A percentile compares a stretch with the other conserved stretches of the same genome.
phyloP scores from a whole-genome alignment of 1,140 invertebrate species.

The Ditylenchus dipsaci region DNA sequence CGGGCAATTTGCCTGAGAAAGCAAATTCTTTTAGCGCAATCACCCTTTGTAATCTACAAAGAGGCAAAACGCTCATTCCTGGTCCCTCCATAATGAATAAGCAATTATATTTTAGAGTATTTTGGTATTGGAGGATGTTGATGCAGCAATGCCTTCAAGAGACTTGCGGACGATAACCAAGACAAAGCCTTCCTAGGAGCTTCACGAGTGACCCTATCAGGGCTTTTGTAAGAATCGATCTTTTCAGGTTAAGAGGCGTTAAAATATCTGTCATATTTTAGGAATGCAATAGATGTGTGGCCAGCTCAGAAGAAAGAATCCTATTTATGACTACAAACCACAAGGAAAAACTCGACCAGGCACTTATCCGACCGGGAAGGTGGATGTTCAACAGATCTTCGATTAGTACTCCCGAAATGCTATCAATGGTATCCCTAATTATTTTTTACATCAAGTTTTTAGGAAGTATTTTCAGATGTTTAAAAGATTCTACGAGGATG shows the following conservation, averaged over 20 bases:
- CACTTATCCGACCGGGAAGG: constrained; percentile 91
- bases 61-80: no score
- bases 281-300: constrained; percentile 95
- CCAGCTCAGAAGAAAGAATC: constrained; percentile 90
- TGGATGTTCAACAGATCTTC: constrained; percentile 86
- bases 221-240: constrained; percentile 67
- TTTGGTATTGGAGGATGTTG: constrained; percentile 92
- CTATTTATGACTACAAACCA: constrained; percentile 99
- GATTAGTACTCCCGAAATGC: constrained; percentile 68
- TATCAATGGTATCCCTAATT: constrained; percentile 25
- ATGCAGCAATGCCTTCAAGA: constrained; percentile 82
- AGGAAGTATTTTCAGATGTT: constrained; percentile 49
- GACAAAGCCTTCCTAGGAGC: constrained; percentile 79
- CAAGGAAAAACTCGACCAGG: constrained; percentile 89
- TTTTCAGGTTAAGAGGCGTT: no score
- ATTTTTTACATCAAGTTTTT: neutral
- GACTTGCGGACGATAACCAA: neutral
- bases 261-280: constrained; percentile 58
- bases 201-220: constrained; percentile 87
- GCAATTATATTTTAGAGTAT: no score
- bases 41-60: no score
- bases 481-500: constrained; percentile 45
- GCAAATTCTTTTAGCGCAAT: no score
- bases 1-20: no score
- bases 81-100: no score